Evolutionary conservation across 2,888 invertebrate genomes (phyloP).

Genomic region (Dolichopus griseipennis): DNA sequence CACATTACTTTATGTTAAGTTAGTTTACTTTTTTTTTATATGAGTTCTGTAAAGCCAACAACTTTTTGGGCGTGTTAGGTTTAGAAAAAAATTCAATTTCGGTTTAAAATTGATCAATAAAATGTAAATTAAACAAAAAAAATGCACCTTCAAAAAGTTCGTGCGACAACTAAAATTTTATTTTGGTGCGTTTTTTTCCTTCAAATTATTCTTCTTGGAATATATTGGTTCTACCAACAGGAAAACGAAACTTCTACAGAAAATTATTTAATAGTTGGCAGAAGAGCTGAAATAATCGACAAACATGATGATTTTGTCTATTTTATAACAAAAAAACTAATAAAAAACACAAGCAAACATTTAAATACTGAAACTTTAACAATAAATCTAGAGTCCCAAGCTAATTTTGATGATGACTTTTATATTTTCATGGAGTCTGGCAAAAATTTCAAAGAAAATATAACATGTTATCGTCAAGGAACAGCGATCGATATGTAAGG

Average conservation of each 20-base stretch:
- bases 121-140: neutral
- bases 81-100: neutral
- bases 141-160: constrained; percentile 7
- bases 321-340: neutral
- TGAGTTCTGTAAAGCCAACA: neutral
- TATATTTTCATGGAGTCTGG: constrained; percentile 17
- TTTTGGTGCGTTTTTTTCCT: constrained; percentile 36
- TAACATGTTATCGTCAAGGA: constrained; percentile 20
- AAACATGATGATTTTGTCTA: neutral
- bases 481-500: constrained; percentile 12
- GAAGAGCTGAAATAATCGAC: neutral
- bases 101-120: neutral
- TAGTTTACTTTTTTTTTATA: too few relatives aligned
- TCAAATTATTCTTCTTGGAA: constrained; percentile 36
- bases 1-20: too few relatives aligned
- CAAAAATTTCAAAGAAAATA: constrained; percentile 14
- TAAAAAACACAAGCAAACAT: neutral
- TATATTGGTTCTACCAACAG: constrained; percentile 36
- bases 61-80: neutral
- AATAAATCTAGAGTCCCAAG: neutral
- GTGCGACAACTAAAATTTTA: constrained; percentile 30
- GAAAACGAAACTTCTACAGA: neutral
- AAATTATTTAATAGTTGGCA: neutral
- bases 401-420: neutral
- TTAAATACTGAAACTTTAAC: neutral